These are phyloP conservation scores for Microplitis mediator DNA, from an alignment of 1,140 invertebrate genomes.

Conservation along the genomic window DNA sequence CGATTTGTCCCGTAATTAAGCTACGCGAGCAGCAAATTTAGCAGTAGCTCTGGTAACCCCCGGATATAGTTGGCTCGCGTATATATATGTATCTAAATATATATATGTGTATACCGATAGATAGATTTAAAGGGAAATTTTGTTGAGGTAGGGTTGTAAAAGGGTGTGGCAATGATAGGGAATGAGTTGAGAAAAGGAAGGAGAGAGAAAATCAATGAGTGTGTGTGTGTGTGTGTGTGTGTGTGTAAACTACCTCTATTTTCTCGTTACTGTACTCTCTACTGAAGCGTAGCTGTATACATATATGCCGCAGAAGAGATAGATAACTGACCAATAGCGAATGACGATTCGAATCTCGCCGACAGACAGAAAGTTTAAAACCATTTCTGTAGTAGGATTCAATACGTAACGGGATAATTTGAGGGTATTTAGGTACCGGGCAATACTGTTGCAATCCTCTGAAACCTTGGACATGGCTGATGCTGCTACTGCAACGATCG, in stretches of 20 bases:
- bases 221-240: background rate
- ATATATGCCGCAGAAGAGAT: background rate
- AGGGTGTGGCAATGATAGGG: too few species aligned
- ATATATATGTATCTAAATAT: background rate
- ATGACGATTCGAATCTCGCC: too few species aligned
- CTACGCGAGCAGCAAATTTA: background rate
- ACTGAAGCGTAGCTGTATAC: background rate
- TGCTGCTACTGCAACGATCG: background rate
- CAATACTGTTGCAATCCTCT: conserved; percentile 29
- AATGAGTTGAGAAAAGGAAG: too few species aligned
- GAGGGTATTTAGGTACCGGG: conserved; percentile 34
- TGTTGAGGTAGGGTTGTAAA: too few species aligned
- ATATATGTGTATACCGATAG: too few species aligned
- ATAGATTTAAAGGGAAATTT: too few species aligned
- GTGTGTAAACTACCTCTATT: conserved; percentile 32
- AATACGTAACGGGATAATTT: conserved; percentile 31
- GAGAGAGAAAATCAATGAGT: too few species aligned
- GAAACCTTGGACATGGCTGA: too few species aligned
- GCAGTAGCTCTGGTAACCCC: background rate
- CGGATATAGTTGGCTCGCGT: background rate
- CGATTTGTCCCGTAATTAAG: conserved; percentile 5
- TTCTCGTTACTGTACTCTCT: conserved; percentile 17
- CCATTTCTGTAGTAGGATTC: conserved; percentile 31
- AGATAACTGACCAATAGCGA: conserved; percentile 7
- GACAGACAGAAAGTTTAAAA: background rate